Evolutionary conservation across 2,113 vertebrate species (phyloP), one percentile per base, ranked within the genome.

Genomic region (mouse (Mus musculus)): DNA sequence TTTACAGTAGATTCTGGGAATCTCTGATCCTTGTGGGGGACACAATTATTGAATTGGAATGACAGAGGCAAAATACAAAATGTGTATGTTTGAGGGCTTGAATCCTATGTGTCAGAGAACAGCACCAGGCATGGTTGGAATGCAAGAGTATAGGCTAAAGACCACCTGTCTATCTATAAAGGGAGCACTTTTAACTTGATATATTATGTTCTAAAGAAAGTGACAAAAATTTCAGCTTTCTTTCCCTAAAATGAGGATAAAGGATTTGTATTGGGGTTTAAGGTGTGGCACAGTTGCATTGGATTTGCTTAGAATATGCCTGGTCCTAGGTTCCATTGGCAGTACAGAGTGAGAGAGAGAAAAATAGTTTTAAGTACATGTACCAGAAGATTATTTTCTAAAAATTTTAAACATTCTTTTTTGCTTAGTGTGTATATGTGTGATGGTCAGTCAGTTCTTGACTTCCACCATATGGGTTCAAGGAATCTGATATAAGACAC

Each of bases 241-340:
- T 91, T 90, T 63, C n/a, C 22, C 26, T 91, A 93, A 89, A 75
- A 96, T 71, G 11, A 72, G 26, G 9, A 76, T 76, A 56, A 91
- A 94, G 30, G 11, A 56, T 10, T 2, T 42, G 30, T 69, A 56
- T n/a, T 61, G 33, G 76, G 16, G 4, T 52, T n/a, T 4, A 28
- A 22, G 61, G 2, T 39, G 16, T 80, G 46, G 36, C 36, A 87
- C 46, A 36, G 17, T 49, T 30, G 16, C 24, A 42, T 14, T 39
- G 73, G n/a, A 1, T n/a, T 42, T 52, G 73, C 36, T 61, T 71
- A 46, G n/a, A 19, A 42, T 71, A 54, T 46, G 52, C 65, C 16
- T 28, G 7, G 13, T 14, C 63, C 49, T 59, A 52, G 3, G 5
- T n/a, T 76, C 14, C 28, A 59, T 71, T 5, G 14, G 8, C 28